Base-by-base conservation (phyloP, 2,888 invertebrate species). In the Caenorhabditis japonica region DNA sequence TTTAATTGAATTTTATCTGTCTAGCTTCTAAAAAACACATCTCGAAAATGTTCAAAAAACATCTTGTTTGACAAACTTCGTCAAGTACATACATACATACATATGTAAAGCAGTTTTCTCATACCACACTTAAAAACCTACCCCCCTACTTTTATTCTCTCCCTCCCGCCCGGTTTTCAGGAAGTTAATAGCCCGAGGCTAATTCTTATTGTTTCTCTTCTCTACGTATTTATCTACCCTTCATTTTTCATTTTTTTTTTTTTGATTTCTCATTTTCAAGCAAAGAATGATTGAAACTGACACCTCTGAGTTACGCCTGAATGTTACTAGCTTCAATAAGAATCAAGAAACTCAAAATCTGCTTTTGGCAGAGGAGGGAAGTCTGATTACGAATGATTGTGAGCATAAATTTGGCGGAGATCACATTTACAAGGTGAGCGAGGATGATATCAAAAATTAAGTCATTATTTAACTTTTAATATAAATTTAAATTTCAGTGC, bases 321-420 rank as follows among this genome's bases (percentile, higher is more conserved):
- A 76, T 39, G 76, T 78, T 5, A 38, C 68, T 1, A 58, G 56
- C 19, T 76, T 78, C 25, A 71, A 73, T 33, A 51, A 60, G 34
- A 64, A 76, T 56, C 70, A 71, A 47, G 78, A 78, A 34, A 61
- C 66, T 15, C 39, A 72, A 13, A 68, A 72, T 19, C 25, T 77
- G 13, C 23, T 77, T 3, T 34, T 46, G 27, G 66, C 74, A 27
- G 77, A 77, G 51, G 72, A 77, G 47, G 69, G 69, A 39, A 30
- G 30, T 2, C 59, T 74, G 15, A 62, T 53, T 38, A 7, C 41
- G 12, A 55, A 69, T 51, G 68, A 64, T 47, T 30, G 47, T 15
- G 68, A 71, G 5, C 70, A 59, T n/a, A 60, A 62, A 19, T 21
- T 56, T 13, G 33, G 39, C 12, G 68, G 68, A 4, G 77, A 77